Conservation (phyloP, 2,797 vertebrate species). For the Luscinia luscinia region DNA sequence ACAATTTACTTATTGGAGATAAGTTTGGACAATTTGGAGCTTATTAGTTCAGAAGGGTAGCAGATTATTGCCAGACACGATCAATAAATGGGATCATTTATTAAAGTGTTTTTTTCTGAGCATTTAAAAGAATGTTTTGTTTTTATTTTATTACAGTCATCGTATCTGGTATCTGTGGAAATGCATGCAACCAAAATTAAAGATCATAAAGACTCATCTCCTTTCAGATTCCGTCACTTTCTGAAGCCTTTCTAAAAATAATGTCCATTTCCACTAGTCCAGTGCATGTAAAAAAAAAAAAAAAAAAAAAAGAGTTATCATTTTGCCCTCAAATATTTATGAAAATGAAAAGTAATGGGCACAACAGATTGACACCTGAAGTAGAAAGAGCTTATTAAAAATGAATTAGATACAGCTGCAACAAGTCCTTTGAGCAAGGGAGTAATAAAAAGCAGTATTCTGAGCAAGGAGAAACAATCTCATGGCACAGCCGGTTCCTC, state of each 20-base stretch:
- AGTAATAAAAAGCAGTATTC: slow-evolving; percentile 45
- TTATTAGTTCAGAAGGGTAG: not conserved
- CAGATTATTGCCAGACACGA: not conserved
- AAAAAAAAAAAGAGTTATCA: not conserved
- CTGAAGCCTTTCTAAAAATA: not conserved
- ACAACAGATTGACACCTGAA: slow-evolving; percentile 46
- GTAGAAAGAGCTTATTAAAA: slow-evolving; percentile 64
- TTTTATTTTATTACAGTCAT: not conserved
- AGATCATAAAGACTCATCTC: not conserved
- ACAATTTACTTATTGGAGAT: not conserved
- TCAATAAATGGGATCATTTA: not conserved
- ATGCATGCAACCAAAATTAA: not conserved
- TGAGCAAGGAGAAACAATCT: slow-evolving; percentile 30
- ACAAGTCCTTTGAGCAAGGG: slow-evolving; percentile 24
- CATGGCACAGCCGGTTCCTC: not conserved
- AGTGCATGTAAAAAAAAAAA: not conserved
- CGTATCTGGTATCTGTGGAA: not conserved
- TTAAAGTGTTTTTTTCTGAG: not conserved
- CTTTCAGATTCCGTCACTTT: not conserved
- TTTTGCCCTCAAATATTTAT: slow-evolving; percentile 31
- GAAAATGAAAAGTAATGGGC: slow-evolving; percentile 50
- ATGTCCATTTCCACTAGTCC: not conserved
- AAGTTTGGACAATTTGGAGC: not conserved
- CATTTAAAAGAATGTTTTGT: not conserved
- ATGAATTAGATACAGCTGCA: slow-evolving; percentile 59